Evolutionary conservation across 2,888 invertebrate species (phyloP), one percentile per base, ranked within the genome.

Genomic region (Netelia melanura): DNA sequence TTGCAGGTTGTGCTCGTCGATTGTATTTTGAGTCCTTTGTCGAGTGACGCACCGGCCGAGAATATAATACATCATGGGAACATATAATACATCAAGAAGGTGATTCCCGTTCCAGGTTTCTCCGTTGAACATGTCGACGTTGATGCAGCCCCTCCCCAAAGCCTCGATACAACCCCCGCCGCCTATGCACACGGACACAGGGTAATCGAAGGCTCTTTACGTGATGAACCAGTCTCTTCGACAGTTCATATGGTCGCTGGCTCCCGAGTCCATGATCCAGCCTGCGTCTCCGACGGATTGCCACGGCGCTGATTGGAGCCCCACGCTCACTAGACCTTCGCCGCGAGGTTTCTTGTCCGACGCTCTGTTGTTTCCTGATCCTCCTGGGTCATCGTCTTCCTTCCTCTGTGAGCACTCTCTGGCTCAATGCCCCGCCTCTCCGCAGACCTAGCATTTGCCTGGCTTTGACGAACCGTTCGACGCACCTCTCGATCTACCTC

Each of bases 71-170:
- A 68, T 81, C 1, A 89, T 61, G 8, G 87, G 86, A 1, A 86
- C 81, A 25, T 77, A 86, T 0, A 85, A 14, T 0, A 87, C 87
- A 1, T 79, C 67, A 1, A 80, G 62, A 9, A 88, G 58, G 17
- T 86, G 81, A 58, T 86, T 88, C 17, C 77, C 62, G 0, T 68
- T 67, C 87, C 86, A 87, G 3, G n/a, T 84, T 5, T 68, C 8
- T 17, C 87, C 87, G 62, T 88, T 65, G 56, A 84, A 86, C 52
- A 87, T 86, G 2, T 61, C 14, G 0, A 89, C 61, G 48, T 88
- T 87, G 6, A 88, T 86, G 21, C 80, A 38, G 11, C 87, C 85
- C 25, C 72, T 85, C 11, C 86, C 87, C 2, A 43, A 11, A 1
- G 87, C 72, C 3, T 72, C 58, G 8, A 88, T 82, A n/a, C 8